Conservation (phyloP, 2,113 vertebrate genomes). For the Rhabdornis inornatus region DNA sequence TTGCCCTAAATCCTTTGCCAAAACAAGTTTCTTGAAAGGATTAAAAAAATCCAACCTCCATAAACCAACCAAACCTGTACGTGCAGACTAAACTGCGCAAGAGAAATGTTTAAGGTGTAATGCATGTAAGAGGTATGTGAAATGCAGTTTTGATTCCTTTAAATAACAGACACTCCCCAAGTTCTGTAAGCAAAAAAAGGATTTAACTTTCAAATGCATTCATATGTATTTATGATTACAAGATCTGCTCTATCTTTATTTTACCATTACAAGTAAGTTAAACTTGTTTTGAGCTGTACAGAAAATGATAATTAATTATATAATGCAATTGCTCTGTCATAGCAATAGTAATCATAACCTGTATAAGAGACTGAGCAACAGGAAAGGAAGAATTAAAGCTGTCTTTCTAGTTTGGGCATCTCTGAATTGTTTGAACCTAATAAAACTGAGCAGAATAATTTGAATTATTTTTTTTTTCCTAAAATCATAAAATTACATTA, state of each 20-base stretch:
- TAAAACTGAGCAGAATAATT: not conserved
- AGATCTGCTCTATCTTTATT: not conserved
- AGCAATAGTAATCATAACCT: not conserved
- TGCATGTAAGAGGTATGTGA: not conserved
- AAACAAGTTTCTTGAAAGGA: not conserved
- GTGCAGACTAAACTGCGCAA: not conserved
- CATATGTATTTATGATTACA: not conserved
- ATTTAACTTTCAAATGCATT: not conserved
- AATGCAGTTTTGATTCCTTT: not conserved
- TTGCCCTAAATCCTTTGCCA: not conserved
- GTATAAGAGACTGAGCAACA: not conserved
- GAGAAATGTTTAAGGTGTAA: not conserved
- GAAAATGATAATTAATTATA: not conserved
- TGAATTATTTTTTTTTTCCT: not conserved
- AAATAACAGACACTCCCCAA: not conserved
- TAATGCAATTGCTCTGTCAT: not conserved
- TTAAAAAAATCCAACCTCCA: not conserved
- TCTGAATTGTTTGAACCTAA: not conserved
- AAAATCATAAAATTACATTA: not conserved
- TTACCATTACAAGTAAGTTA: not conserved
- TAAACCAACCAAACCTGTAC: not conserved
- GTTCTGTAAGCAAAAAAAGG: not conserved
- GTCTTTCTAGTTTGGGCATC: not conserved
- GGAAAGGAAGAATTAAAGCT: not conserved
- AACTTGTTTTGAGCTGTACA: not conserved